These are phyloP conservation scores for Dreissena rostriformis DNA, from an alignment of 1,140 invertebrate species.

Conservation along the genomic window DNA sequence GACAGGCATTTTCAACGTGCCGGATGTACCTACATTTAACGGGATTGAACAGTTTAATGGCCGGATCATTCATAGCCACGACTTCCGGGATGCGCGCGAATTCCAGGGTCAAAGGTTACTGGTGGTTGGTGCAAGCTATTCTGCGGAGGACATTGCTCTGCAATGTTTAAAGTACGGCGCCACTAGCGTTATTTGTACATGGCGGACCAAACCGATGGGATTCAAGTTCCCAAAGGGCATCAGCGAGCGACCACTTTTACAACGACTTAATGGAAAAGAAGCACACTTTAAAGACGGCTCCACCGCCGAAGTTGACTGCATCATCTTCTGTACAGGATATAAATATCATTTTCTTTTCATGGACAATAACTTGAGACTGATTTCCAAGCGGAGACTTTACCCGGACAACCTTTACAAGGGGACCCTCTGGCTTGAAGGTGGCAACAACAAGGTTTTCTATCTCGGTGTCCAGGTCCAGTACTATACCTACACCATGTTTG, in stretches of 20 bases:
- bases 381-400: constrained; percentile 1
- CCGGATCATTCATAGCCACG: constrained; percentile 49
- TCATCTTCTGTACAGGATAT: constrained; percentile 58
- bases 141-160: constrained; percentile 46
- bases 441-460: constrained; percentile 54
- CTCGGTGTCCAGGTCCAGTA: constrained; percentile 45
- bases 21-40: constrained; percentile 22
- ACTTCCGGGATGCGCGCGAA: constrained; percentile 40
- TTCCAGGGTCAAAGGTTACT: constrained; percentile 48
- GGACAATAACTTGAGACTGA: constrained; percentile 33
- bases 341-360: constrained; percentile 43
- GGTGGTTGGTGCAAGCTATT: constrained; percentile 41
- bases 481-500: constrained; percentile 55
- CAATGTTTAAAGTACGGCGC: constrained; percentile 48
- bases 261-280: constrained; percentile 21
- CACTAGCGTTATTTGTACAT: constrained; percentile 10
- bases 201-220: constrained; percentile 30
- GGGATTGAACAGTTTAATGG: constrained; percentile 52
- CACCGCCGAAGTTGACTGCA: constrained; percentile 31
- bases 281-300: constrained; percentile 55
- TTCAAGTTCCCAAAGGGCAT: constrained; percentile 36
- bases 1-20: constrained; percentile 44
- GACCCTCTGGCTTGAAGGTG: constrained; percentile 34
- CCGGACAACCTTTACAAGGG: constrained; percentile 55
- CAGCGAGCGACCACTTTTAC: constrained; percentile 37